Percentiles rank a stretch among this genome's conserved stretches.
phyloP scores from a whole-genome alignment of 2,113 vertebrate species.

The Charadrius vociferus region DNA sequence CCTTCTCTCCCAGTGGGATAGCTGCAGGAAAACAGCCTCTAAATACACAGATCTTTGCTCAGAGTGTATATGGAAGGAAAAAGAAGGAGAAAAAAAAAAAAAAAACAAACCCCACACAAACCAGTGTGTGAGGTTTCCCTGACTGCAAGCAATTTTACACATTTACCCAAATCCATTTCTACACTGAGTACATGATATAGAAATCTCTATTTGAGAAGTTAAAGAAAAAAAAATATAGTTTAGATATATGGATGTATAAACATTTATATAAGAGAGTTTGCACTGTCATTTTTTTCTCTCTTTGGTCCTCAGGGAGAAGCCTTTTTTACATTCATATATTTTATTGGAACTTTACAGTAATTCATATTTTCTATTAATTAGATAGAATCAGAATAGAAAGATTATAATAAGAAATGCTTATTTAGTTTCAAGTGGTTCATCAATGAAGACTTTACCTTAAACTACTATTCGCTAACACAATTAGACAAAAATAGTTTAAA shows the following conservation, averaged over 20 bases:
- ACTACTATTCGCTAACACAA: not conserved
- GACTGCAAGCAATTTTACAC: not conserved
- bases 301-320: not conserved
- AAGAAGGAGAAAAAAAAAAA: not conserved
- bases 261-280: not conserved
- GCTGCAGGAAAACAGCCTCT: not conserved
- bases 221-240: not conserved
- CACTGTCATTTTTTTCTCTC: not conserved
- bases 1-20: not conserved
- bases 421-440: not conserved
- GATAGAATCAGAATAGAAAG: not conserved
- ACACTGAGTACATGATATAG: not conserved
- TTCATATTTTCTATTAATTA: not conserved
- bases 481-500: not conserved
- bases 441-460: slow-evolving; percentile 12
- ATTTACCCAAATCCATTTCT: not conserved
- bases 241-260: not conserved
- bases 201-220: not conserved
- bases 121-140: not conserved
- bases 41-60: not conserved
- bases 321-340: not conserved
- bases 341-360: not conserved
- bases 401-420: not conserved
- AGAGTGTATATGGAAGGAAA: not conserved
- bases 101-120: not conserved